Conservation (phyloP, 2,888 invertebrate genomes). For the Eledona agricola region DNA sequence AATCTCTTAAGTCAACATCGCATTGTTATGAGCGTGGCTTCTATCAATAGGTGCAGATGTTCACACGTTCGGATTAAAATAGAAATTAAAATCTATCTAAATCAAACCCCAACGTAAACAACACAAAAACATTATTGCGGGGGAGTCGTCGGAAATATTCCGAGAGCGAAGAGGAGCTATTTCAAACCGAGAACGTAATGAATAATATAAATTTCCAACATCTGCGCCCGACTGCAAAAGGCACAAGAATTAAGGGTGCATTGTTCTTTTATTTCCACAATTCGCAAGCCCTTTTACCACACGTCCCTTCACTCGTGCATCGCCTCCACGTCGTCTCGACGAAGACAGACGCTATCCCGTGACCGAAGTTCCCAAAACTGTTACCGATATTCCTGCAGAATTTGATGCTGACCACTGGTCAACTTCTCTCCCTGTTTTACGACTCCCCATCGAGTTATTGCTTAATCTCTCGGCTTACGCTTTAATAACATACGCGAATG, state of each 20-base stretch:
- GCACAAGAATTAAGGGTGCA: constrained; percentile 53
- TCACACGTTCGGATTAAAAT: constrained; percentile 48
- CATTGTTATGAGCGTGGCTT: constrained; percentile 46
- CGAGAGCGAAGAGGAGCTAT: constrained; percentile 20
- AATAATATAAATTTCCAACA: constrained; percentile 56
- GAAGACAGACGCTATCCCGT: constrained; percentile 16
- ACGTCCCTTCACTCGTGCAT: constrained; percentile 14
- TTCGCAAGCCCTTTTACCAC: constrained; percentile 30
- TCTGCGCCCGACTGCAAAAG: constrained; percentile 53
- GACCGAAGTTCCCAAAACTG: constrained; percentile 15
- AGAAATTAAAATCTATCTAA: constrained; percentile 49
- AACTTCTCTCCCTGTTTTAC: constrained; percentile 56
- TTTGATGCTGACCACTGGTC: constrained; percentile 57
- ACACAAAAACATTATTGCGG: constrained; percentile 30
- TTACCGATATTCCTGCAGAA: constrained; percentile 47
- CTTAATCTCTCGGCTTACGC: constrained; percentile 61
- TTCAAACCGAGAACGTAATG: constrained; percentile 44
- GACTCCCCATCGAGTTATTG: constrained; percentile 59
- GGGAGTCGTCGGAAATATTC: constrained; percentile 32
- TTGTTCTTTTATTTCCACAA: constrained; percentile 51
- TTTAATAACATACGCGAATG: constrained; percentile 56
- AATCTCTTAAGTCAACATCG: constrained; percentile 49
- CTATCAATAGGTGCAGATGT: constrained; percentile 50
- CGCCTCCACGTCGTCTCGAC: constrained; percentile 8
- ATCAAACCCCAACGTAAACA: constrained; percentile 37